Conservation (phyloP, 2,888 invertebrate genomes). For the Bhutanitis thaidina region DNA sequence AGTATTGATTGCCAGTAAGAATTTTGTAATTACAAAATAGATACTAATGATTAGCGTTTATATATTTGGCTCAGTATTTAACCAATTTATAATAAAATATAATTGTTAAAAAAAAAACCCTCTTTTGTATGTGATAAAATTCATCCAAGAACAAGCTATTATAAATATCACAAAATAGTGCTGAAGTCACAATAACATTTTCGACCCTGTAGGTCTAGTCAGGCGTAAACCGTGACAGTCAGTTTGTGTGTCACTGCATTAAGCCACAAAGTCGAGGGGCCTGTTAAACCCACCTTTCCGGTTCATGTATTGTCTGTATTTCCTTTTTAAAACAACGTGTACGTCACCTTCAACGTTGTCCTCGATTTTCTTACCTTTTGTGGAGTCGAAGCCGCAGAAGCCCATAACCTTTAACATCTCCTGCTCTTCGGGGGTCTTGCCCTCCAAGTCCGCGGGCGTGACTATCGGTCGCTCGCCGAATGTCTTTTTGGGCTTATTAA, state of each 20-base stretch:
- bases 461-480: slow-evolving; percentile 82
- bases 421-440: slow-evolving; percentile 93
- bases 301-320: slow-evolving; percentile 99
- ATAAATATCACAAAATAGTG: slow-evolving; percentile 41
- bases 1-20: too few species aligned
- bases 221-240: slow-evolving; percentile 7
- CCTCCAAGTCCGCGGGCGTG: slow-evolving; percentile 92
- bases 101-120: too few species aligned
- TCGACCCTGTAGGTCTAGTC: slow-evolving; percentile 33
- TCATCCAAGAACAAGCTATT: slow-evolving; percentile 27
- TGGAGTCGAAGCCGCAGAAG: slow-evolving; percentile 96
- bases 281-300: slow-evolving; percentile 99
- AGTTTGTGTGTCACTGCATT: slow-evolving; percentile 35
- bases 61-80: too few species aligned
- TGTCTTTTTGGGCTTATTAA: slow-evolving; percentile 55
- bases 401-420: slow-evolving; percentile 99
- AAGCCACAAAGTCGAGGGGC: slow-evolving; percentile 97
- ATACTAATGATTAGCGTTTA: too few species aligned
- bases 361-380: slow-evolving; percentile 97
- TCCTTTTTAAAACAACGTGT: slow-evolving; percentile 96
- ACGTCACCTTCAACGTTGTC: slow-evolving; percentile 97
- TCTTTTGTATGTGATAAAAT: slow-evolving; percentile 2
- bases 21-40: too few species aligned
- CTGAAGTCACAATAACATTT: slow-evolving; percentile 5
- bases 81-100: too few species aligned